These are phyloP conservation scores for Tolypeutes matacus DNA, from an alignment of 2,797 vertebrate genomes.

Conservation along the genomic window DNA sequence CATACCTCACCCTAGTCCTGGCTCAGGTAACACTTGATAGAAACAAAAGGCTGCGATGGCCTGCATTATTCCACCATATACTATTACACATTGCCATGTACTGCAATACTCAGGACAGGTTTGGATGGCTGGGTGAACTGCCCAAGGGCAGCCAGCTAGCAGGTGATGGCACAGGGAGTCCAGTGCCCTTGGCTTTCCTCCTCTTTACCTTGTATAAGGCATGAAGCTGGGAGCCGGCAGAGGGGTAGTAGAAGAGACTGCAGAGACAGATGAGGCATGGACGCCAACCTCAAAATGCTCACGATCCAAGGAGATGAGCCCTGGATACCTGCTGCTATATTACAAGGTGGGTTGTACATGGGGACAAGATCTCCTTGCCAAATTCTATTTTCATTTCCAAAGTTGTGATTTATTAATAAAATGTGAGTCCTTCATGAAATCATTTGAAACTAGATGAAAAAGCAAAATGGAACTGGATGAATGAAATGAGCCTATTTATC, in stretches of 20 bases:
- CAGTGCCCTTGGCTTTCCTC: background rate
- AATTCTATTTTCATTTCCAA: slow-evolving; percentile 38
- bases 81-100: too few relatives aligned
- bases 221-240: background rate
- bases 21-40: background rate
- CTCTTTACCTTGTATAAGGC: accelerated
- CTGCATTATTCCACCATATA: too few relatives aligned
- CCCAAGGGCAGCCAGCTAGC: background rate
- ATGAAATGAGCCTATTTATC: slow-evolving; percentile 30
- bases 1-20: background rate
- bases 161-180: accelerated
- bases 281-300: background rate
- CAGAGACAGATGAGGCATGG: background rate
- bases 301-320: background rate
- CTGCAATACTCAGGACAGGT: background rate
- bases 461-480: background rate
- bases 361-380: background rate
- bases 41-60: background rate
- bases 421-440: background rate
- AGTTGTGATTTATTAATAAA: slow-evolving; percentile 52
- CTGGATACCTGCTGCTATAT: too few relatives aligned
- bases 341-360: background rate
- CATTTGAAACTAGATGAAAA: slow-evolving; percentile 51
- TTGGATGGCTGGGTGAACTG: accelerated
- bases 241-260: background rate